These are phyloP conservation scores for Hydractinia echinata DNA, from an alignment of 30 jellyfish, hydroid and myxozoan species.

Conservation along the genomic window DNA sequence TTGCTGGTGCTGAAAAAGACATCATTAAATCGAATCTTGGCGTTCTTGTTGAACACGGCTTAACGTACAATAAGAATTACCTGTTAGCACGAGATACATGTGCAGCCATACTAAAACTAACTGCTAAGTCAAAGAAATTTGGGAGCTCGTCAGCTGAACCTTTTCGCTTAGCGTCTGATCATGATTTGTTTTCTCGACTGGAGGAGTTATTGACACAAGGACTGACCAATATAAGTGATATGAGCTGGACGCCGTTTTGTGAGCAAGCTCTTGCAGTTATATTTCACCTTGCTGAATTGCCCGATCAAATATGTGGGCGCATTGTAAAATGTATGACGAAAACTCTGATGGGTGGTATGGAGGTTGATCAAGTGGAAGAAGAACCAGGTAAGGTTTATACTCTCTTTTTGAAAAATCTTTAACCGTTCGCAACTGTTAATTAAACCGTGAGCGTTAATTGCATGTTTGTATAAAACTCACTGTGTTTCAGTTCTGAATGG, in stretches of 20 bases:
- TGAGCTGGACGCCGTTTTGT: constrained; percentile 69
- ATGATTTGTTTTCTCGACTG: constrained; percentile 47
- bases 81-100: constrained; percentile 80
- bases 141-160: constrained; percentile 62
- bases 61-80: constrained; percentile 51
- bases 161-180: constrained; percentile 62
- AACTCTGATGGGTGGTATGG: constrained; percentile 25
- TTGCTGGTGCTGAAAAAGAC: constrained; percentile 84
- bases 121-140: constrained; percentile 20
- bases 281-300: constrained; percentile 78
- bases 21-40: constrained; percentile 71
- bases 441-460: too few relatives aligned
- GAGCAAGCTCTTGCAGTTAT: constrained; percentile 68
- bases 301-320: constrained; percentile 61
- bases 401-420: too few relatives aligned
- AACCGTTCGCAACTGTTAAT: too few relatives aligned
- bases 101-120: constrained; percentile 54
- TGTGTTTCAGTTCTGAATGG: too few relatives aligned
- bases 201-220: constrained; percentile 51
- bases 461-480: too few relatives aligned
- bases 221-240: constrained; percentile 16
- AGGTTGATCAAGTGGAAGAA: too few relatives aligned
- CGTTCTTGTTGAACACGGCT: constrained; percentile 63
- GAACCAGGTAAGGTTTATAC: too few relatives aligned
- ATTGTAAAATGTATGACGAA: constrained; percentile 50